Percentiles rank a stretch among this genome's conserved stretches.
These are phyloP conservation scores for Phalloptychus januarius DNA, from an alignment of 2,797 vertebrate species.

Conservation along the genomic window DNA sequence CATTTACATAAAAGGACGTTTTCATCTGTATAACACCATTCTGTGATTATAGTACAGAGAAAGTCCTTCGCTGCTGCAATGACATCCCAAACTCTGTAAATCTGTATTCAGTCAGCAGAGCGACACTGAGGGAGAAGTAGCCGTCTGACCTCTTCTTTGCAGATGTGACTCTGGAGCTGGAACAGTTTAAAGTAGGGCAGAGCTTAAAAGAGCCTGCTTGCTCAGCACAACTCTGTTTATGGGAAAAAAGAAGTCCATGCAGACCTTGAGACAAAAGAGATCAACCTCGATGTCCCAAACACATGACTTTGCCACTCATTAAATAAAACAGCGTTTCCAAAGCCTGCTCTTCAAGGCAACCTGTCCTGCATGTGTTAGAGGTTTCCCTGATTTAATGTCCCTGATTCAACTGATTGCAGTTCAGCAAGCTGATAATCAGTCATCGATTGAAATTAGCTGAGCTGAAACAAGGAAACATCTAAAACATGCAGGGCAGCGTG, in stretches of 20 bases:
- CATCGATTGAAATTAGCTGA: no score
- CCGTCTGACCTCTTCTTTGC: slow-evolving; percentile 25
- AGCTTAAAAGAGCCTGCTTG: slow-evolving; percentile 14
- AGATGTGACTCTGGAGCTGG: slow-evolving; percentile 29
- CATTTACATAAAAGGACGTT: background rate
- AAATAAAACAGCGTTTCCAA: background rate
- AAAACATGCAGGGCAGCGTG: no score
- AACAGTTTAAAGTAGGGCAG: slow-evolving; percentile 41
- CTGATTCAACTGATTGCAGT: no score
- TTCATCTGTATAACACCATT: background rate
- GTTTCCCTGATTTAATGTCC: no score
- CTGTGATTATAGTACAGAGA: background rate
- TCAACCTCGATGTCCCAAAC: background rate
- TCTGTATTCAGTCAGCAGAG: slow-evolving; percentile 5
- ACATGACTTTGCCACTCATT: background rate
- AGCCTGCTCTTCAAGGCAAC: no score
- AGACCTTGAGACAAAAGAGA: slow-evolving; percentile 13
- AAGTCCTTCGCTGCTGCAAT: background rate
- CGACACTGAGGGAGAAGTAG: background rate
- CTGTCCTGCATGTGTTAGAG: no score
- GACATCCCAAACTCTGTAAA: background rate
- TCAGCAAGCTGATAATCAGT: no score
- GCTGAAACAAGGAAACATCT: no score
- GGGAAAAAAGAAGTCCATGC: slow-evolving; percentile 14
- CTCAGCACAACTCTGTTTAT: slow-evolving; percentile 27